Conservation (phyloP, 2,888 invertebrate genomes). For the Aphidius colemani region DNA sequence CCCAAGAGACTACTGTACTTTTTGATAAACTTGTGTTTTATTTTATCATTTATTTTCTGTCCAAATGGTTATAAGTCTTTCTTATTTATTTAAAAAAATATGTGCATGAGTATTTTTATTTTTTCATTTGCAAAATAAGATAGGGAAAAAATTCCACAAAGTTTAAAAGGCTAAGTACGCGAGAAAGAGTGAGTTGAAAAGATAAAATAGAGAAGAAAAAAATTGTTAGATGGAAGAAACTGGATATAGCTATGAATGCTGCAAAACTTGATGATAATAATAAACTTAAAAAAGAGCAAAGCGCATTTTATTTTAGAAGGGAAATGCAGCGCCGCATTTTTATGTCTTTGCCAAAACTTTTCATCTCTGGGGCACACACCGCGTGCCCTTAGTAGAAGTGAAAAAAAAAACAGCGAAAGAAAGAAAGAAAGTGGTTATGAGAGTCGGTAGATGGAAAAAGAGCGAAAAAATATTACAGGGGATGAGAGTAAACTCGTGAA, state of each 20-base stretch:
- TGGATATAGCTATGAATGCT: conserved; percentile 18
- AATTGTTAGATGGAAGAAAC: conserved; percentile 19
- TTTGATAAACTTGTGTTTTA: too few relatives aligned
- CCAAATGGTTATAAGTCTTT: too few relatives aligned
- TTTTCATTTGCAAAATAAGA: not conserved
- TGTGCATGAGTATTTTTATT: too few relatives aligned
- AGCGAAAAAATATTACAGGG: too few relatives aligned
- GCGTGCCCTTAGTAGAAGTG: conserved; percentile 24
- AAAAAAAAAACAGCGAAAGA: conserved; percentile 17
- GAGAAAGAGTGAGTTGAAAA: conserved; percentile 14
- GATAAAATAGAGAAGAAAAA: conserved; percentile 18
- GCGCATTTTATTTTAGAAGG: conserved; percentile 58
- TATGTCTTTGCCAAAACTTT: conserved; percentile 59
- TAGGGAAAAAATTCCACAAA: conserved; percentile 4
- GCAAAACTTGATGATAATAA: conserved; percentile 57
- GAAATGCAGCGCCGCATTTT: conserved; percentile 60
- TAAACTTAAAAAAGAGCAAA: conserved; percentile 56
- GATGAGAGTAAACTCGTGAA: too few relatives aligned
- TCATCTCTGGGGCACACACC: conserved; percentile 36
- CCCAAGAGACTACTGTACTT: too few relatives aligned
- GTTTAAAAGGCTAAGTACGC: conserved; percentile 19
- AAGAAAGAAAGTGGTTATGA: conserved; percentile 27
- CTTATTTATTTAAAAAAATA: too few relatives aligned
- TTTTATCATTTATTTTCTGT: too few relatives aligned
- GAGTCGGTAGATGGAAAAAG: too few relatives aligned